A percentile compares a stretch with the other conserved stretches of the same genome.
Evolutionary conservation across 1,140 invertebrate species (phyloP).

Genomic region (Drosophila fuyamai): DNA sequence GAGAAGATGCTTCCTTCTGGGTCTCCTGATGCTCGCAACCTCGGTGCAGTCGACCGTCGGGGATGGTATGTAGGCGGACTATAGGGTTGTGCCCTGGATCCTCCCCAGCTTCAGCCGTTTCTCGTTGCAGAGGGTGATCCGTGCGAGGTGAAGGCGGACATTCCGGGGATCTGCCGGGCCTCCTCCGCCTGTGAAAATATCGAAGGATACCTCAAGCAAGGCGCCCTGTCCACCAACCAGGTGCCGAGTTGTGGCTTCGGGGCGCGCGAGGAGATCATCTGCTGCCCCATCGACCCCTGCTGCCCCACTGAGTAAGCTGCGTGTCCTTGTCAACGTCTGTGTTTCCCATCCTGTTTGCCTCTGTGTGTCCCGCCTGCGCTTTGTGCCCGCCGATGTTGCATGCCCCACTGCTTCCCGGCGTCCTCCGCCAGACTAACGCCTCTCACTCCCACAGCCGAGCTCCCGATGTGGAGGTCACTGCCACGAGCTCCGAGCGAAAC

Average conservation of each 20-base stretch:
- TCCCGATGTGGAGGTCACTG: background rate
- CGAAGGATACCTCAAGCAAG: constrained; percentile 46
- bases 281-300: constrained; percentile 61
- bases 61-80: constrained; percentile 7
- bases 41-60: background rate
- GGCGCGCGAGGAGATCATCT: constrained; percentile 68
- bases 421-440: constrained; percentile 4
- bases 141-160: constrained; percentile 30
- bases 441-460: constrained; percentile 6
- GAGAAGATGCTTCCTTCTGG: constrained; percentile 6
- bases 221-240: constrained; percentile 32
- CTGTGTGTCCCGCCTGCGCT: constrained; percentile 20
- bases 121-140: constrained; percentile 52
- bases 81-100: background rate
- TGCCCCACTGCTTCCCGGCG: constrained; percentile 4
- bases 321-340: background rate
- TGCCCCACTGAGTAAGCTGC: constrained; percentile 48
- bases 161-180: constrained; percentile 43
- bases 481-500: constrained; percentile 11
- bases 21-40: constrained; percentile 6
- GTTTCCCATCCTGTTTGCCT: background rate
- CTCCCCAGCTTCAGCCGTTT: too few species aligned
- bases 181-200: constrained; percentile 51
- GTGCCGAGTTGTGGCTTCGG: constrained; percentile 65
- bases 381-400: constrained; percentile 41